A percentile compares a stretch with the other conserved stretches of the same genome.
phyloP scores from a whole-genome alignment of 2,888 invertebrate genomes.

The Tetropium fuscum region DNA sequence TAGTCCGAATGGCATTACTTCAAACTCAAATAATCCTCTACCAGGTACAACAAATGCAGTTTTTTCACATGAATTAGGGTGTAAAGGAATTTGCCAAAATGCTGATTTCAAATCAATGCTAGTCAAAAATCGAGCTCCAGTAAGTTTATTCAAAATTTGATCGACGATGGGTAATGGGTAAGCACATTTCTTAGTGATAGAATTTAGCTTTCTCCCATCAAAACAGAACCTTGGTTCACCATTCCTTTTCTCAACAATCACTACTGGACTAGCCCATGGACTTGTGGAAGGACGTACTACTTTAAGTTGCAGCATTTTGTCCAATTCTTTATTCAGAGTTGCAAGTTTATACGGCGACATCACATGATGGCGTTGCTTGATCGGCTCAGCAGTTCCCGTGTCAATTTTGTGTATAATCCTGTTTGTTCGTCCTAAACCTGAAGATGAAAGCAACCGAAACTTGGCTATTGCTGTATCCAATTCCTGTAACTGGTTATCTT shows the following conservation, averaged over 20 bases:
- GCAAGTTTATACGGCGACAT: constrained; percentile 6
- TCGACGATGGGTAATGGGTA: constrained; percentile 10
- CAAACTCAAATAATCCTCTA: background rate
- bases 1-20: background rate
- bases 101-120: background rate
- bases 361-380: background rate
- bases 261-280: constrained; percentile 46
- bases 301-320: constrained; percentile 43
- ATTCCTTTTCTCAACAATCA: constrained; percentile 24
- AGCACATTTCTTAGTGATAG: constrained; percentile 19
- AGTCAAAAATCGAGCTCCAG: constrained; percentile 4
- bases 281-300: constrained; percentile 46
- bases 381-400: background rate
- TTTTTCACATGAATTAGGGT: background rate
- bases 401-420: background rate
- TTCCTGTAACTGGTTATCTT: background rate
- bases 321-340: constrained; percentile 9
- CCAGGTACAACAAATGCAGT: background rate
- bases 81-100: background rate
- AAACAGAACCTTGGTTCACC: constrained; percentile 41
- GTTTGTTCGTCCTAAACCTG: background rate
- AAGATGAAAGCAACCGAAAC: background rate
- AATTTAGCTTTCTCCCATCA: constrained; percentile 32
- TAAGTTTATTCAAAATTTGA: background rate
- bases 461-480: background rate